These are phyloP conservation scores for Heliocidaris erythrogramma DNA, from an alignment of 35 echinoderm and acorn worm species.

Conservation along the genomic window DNA sequence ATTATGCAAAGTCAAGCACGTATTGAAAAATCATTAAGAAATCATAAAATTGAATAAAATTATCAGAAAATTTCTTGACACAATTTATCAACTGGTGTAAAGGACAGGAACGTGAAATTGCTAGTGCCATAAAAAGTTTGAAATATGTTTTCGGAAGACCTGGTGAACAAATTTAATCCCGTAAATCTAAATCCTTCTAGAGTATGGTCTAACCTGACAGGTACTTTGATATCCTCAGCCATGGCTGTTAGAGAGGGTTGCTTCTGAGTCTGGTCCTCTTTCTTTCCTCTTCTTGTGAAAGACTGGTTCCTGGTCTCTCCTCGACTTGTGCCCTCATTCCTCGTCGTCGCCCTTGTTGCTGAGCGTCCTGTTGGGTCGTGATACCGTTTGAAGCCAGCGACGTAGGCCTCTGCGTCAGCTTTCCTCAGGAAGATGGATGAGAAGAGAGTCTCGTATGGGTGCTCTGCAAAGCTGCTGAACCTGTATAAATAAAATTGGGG, in stretches of 20 bases:
- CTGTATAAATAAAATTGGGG: neutral
- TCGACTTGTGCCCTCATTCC: neutral
- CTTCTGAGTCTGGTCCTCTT: slow-evolving; percentile 29
- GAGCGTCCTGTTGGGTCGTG: neutral
- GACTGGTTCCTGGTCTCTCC: slow-evolving; percentile 11
- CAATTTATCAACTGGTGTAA: too few species aligned
- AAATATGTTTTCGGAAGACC: too few species aligned
- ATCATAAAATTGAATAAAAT: too few species aligned
- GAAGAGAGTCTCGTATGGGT: slow-evolving; percentile 63
- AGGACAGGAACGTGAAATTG: too few species aligned
- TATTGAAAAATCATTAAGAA: too few species aligned
- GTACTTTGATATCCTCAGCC: slow-evolving; percentile 27
- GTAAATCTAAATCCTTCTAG: too few species aligned
- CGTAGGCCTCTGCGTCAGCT: slow-evolving; percentile 74
- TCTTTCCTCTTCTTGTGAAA: slow-evolving; percentile 11
- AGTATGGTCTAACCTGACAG: neutral
- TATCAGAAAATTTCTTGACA: too few species aligned
- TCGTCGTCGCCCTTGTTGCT: neutral
- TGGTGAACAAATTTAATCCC: too few species aligned
- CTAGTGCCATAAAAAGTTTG: too few species aligned
- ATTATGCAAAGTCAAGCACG: too few species aligned
- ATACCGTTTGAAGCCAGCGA: slow-evolving; percentile 65
- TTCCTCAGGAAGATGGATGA: slow-evolving; percentile 74
- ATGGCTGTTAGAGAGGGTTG: neutral
- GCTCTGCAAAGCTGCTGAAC: slow-evolving; percentile 61